Evolutionary conservation across 2,113 vertebrate genomes (phyloP).

Genomic region (Petaurus breviceps): DNA sequence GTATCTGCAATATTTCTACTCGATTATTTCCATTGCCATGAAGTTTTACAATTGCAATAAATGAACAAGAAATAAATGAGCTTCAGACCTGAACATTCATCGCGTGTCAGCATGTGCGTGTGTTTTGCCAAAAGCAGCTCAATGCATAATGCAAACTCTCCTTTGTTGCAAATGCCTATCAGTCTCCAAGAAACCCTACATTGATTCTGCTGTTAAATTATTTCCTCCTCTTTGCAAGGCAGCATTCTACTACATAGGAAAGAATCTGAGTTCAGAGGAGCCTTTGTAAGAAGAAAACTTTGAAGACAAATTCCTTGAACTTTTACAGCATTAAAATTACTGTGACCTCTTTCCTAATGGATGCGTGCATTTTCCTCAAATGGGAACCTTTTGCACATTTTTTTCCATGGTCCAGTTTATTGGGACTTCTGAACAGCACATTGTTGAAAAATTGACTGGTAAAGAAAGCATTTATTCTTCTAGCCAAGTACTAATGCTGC

Average conservation of each 20-base stretch:
- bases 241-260: constrained; percentile 72
- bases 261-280: constrained; percentile 79
- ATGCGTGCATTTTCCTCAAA: constrained; percentile 53
- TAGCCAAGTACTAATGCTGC: constrained; percentile 50
- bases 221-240: constrained; percentile 68
- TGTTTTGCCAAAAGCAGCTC: not conserved
- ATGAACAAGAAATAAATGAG: not conserved
- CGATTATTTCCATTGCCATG: not conserved
- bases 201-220: constrained; percentile 68
- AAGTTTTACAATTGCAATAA: not conserved
- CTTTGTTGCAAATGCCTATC: constrained; percentile 25
- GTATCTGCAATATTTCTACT: not conserved
- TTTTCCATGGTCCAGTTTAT: constrained; percentile 58
- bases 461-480: constrained; percentile 36
- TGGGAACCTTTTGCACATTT: constrained; percentile 61
- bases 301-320: constrained; percentile 71
- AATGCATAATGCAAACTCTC: constrained; percentile 14
- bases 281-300: constrained; percentile 78
- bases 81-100: not conserved
- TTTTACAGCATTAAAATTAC: constrained; percentile 59
- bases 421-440: constrained; percentile 65
- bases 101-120: fast-evolving
- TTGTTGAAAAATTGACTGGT: constrained; percentile 42
- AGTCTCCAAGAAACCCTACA: constrained; percentile 47
- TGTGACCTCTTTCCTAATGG: constrained; percentile 60